Evolutionary conservation across 2,888 invertebrate genomes (phyloP).

Genomic region (Melipona beecheii): DNA sequence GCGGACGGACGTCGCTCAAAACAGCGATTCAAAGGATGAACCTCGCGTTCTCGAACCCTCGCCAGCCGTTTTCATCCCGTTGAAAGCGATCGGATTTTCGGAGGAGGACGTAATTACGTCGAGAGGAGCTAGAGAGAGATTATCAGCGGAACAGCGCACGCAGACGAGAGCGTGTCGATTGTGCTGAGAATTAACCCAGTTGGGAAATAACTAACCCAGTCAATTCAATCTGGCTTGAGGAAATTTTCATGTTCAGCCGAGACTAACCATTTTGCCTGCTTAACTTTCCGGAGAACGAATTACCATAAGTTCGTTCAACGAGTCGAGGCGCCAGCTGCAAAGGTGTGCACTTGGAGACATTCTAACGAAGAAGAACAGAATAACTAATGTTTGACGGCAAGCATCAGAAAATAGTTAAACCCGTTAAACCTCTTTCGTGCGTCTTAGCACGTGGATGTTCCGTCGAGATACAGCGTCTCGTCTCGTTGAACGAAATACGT

Average conservation of each 20-base stretch:
- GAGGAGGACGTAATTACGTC: slow-evolving; percentile 41
- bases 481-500: too few relatives aligned
- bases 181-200: slow-evolving; percentile 43
- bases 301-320: too few relatives aligned
- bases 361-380: too few relatives aligned
- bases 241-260: slow-evolving; percentile 24
- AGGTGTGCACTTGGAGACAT: too few relatives aligned
- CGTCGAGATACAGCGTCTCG: too few relatives aligned
- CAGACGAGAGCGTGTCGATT: slow-evolving; percentile 37
- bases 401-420: too few relatives aligned
- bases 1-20: not conserved
- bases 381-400: too few relatives aligned
- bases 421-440: too few relatives aligned
- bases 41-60: not conserved
- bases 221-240: slow-evolving; percentile 25
- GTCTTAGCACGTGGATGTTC: too few relatives aligned
- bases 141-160: slow-evolving; percentile 25
- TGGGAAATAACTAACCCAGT: slow-evolving; percentile 28
- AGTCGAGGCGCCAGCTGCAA: too few relatives aligned
- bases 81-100: slow-evolving; percentile 55
- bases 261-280: not conserved
- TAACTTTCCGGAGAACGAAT: too few relatives aligned
- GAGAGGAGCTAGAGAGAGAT: slow-evolving; percentile 12
- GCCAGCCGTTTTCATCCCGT: not conserved
- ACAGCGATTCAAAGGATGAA: not conserved